Evolutionary conservation across 2,888 invertebrate genomes (phyloP).

Genomic region (Ophion slaviceki): DNA sequence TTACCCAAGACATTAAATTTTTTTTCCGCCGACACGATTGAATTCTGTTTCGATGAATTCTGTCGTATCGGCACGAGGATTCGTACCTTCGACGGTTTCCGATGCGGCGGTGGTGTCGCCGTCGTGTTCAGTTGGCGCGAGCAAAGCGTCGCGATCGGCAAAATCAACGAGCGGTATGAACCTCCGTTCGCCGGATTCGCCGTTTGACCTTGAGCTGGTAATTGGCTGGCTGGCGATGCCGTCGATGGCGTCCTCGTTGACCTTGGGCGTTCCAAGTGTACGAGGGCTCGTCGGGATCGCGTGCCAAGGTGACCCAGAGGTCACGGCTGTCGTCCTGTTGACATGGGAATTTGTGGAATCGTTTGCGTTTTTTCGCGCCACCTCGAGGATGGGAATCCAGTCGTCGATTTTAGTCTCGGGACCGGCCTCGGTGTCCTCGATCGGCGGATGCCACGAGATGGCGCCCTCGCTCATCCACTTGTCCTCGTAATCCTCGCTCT

Average conservation of each 20-base stretch:
- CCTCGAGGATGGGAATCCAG: slow-evolving; percentile 75
- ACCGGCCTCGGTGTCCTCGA: slow-evolving; percentile 67
- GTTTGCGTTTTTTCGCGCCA: slow-evolving; percentile 18
- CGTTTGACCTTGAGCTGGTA: background rate
- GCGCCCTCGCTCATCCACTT: slow-evolving; percentile 74
- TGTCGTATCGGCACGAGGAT: no score
- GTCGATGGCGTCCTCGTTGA: background rate
- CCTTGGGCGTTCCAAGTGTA: background rate
- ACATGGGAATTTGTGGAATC: slow-evolving; percentile 9
- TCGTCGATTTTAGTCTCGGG: slow-evolving; percentile 74
- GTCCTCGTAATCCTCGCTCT: slow-evolving; percentile 63
- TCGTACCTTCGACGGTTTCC: no score
- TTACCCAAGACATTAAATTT: no score
- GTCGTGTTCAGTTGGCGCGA: slow-evolving; percentile 46
- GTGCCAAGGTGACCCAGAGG: slow-evolving; percentile 17
- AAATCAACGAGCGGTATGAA: slow-evolving; percentile 78
- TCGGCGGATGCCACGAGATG: slow-evolving; percentile 70
- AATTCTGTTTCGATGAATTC: no score
- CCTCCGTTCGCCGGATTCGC: slow-evolving; percentile 60
- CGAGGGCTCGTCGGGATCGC: slow-evolving; percentile 14
- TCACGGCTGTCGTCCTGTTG: background rate
- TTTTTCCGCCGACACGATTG: no score
- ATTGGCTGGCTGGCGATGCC: background rate
- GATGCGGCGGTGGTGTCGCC: slow-evolving; percentile 12
- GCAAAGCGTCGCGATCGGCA: slow-evolving; percentile 59